Percentiles rank a stretch among this genome's conserved stretches.
phyloP scores from a whole-genome alignment of 2,113 vertebrate genomes.

The Austrofundulus limnaeus region DNA sequence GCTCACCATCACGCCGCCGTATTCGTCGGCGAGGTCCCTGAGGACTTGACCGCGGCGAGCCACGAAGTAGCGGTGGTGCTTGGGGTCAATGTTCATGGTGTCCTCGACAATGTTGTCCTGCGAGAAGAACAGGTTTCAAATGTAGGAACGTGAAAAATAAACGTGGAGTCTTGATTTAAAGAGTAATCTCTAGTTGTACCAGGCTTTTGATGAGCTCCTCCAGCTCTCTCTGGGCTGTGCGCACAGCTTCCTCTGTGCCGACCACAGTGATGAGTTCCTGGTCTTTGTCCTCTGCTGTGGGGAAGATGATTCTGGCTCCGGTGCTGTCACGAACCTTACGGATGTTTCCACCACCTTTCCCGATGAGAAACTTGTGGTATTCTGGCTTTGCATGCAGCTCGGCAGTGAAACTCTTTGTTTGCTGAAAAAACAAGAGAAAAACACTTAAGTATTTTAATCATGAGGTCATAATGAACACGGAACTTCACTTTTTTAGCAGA shows the following conservation, averaged over 20 bases:
- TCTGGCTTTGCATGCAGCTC: conserved; percentile 96
- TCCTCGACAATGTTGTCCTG: conserved; percentile 96
- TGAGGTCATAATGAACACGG: too few species aligned
- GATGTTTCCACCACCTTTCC: conserved; percentile 95
- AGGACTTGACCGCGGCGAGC: conserved; percentile 93
- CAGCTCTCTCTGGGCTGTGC: conserved; percentile 91
- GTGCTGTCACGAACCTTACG: conserved; percentile 96
- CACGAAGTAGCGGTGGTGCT: conserved; percentile 95
- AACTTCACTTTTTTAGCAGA: too few species aligned
- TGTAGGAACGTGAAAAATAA: neutral
- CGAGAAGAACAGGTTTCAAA: neutral
- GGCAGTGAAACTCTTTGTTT: conserved; percentile 94
- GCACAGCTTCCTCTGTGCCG: conserved; percentile 93
- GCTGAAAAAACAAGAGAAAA: conserved; percentile 70
- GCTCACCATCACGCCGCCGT: conserved; percentile 96
- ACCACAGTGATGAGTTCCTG: conserved; percentile 97
- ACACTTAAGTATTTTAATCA: too few species aligned
- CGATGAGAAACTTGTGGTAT: conserved; percentile 98
- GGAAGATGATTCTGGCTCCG: conserved; percentile 94
- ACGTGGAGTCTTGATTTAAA: neutral
- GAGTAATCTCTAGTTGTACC: conserved; percentile 68
- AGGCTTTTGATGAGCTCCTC: conserved; percentile 92
- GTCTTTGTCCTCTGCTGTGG: conserved; percentile 91
- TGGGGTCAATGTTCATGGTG: conserved; percentile 90
- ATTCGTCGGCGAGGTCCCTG: conserved; percentile 93